Evolutionary conservation across 1,140 invertebrate genomes (phyloP).

Genomic region (Leptestheria dahalacensis): DNA sequence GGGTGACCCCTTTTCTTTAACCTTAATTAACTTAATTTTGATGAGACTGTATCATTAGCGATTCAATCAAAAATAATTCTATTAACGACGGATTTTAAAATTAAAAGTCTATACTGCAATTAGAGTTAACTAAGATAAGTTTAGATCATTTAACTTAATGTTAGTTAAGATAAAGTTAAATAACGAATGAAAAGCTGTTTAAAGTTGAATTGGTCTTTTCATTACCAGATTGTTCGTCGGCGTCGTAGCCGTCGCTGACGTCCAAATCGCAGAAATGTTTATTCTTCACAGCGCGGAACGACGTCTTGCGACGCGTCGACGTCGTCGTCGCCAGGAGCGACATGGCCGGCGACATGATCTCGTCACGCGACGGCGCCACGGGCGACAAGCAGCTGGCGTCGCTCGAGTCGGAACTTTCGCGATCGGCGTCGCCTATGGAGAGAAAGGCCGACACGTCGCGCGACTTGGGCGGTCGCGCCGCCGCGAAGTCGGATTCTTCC

Average conservation of each 20-base stretch:
- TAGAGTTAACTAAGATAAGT: no score
- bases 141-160: no score
- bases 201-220: no score
- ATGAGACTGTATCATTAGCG: no score
- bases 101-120: no score
- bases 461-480: background rate
- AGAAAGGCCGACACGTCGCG: background rate
- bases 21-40: no score
- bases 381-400: conserved; percentile 18
- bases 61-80: no score
- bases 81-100: no score
- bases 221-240: conserved; percentile 16
- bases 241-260: conserved; percentile 17
- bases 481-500: conserved; percentile 4
- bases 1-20: no score
- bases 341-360: conserved; percentile 15
- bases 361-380: conserved; percentile 16
- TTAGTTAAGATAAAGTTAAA: no score
- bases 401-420: conserved; percentile 22
- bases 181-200: no score
- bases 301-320: conserved; percentile 16
- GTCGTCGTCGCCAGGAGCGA: conserved; percentile 12
- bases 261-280: conserved; percentile 22
- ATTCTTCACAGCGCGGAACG: conserved; percentile 16
- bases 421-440: background rate